Evolutionary conservation across 1,140 invertebrate species (phyloP), one percentile per base, ranked within the genome.

Genomic region (Drosophila orosa): DNA sequence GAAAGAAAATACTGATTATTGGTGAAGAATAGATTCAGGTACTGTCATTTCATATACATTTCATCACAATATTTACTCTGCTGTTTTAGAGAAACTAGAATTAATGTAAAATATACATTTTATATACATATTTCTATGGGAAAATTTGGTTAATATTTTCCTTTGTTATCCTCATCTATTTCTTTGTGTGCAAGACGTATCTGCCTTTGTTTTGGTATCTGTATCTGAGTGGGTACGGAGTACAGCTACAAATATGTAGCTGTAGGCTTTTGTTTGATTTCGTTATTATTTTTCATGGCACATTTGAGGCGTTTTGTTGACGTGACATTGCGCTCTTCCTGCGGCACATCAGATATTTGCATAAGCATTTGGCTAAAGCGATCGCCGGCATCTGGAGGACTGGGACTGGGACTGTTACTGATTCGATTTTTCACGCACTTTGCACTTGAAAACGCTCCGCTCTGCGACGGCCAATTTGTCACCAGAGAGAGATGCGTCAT

Each of bases 301-400:
- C 68, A 65, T 77, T 74, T 78, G 44, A 63, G 63, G 52, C 40
- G 54, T 45, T 29, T 29, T 48, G 50, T 74, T 86, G 79, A 86
- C 80, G 73, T 84, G 84, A 47, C 84, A 87, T 87, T 89, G 84
- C 17, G 63, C 66, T 77, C 84, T 87, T 87, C 84, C 84, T 87
- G 84, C 73, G 84, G 69, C 80, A 60, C 60, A 76, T 67, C 63
- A 52, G n/a, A 27, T 37, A 80, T 87, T 87, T 83, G 62, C 84
- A 89, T 89, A 89, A 80, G 68, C 40, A 58, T 82, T 86, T 86
- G 82, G 83, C 44, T 83, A 76, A 66, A 68, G 57, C 69, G 45
- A 86, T 79, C 62, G 69, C 13, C 8, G 31, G 48, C 62, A 74
- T 54, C 61, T 77, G 56, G 50, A 56, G 25, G 22, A 75, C 27